phyloP scores from a whole-genome alignment of 1,140 invertebrate genomes.

The Zaprionus ghesquierei region DNA sequence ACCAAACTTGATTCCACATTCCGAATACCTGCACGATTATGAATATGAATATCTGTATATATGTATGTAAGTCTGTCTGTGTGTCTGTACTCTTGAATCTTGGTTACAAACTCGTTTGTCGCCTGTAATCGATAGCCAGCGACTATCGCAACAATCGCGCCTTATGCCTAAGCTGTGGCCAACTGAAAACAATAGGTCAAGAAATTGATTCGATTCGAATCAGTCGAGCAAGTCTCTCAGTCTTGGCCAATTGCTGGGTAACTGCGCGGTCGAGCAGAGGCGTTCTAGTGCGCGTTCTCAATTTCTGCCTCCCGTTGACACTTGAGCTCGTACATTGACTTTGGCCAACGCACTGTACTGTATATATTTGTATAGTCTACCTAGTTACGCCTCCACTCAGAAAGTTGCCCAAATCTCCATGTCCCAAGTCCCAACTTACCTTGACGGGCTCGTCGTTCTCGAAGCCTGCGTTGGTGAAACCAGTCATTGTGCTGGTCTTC shows the following conservation, averaged over 20 bases:
- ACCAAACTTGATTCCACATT: neutral
- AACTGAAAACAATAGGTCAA: constrained; percentile 19
- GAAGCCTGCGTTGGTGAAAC: constrained; percentile 76
- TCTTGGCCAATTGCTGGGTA: neutral
- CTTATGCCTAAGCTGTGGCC: no score
- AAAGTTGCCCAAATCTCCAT: neutral
- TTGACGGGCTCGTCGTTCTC: constrained; percentile 82
- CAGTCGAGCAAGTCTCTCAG: no score
- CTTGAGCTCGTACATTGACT: constrained; percentile 45
- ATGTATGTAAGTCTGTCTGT: neutral
- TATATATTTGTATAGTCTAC: neutral
- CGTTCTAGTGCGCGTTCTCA: neutral
- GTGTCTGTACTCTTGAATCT: neutral
- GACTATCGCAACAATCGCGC: neutral
- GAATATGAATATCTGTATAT: constrained; percentile 13
- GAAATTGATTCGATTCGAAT: neutral
- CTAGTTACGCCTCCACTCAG: neutral
- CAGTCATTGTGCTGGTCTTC: constrained; percentile 74
- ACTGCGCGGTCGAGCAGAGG: neutral
- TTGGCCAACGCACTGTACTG: neutral
- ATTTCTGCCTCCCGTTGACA: neutral
- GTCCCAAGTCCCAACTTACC: constrained; percentile 49
- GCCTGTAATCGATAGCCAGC: constrained; percentile 13
- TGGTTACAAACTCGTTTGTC: constrained; percentile 27
- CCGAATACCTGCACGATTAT: neutral